Evolutionary conservation across 2,888 invertebrate genomes (phyloP).

Genomic region (Ornithoptera priamus): DNA sequence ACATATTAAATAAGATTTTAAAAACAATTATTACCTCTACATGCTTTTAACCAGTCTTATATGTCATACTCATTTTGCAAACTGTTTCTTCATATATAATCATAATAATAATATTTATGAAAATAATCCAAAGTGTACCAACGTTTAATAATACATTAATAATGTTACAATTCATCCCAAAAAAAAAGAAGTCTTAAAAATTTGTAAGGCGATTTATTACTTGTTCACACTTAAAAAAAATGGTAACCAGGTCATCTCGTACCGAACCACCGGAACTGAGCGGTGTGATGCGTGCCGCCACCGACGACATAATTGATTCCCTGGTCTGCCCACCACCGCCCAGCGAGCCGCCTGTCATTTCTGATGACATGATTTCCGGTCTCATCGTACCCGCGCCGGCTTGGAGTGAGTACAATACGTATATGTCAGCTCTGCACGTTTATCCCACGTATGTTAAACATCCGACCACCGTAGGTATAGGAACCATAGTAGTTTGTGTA

Average conservation of each 20-base stretch:
- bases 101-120: too few species aligned
- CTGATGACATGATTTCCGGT: conserved; percentile 97
- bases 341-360: conserved; percentile 94
- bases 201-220: background rate
- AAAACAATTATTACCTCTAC: too few species aligned
- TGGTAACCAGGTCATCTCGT: conserved; percentile 83
- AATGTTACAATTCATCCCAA: too few species aligned
- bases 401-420: conserved; percentile 87
- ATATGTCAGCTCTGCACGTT: background rate
- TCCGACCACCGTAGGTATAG: background rate
- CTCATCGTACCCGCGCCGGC: conserved; percentile 98
- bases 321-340: conserved; percentile 98
- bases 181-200: too few species aligned
- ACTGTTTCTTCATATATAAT: too few species aligned
- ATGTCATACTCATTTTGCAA: too few species aligned
- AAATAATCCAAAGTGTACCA: too few species aligned
- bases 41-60: too few species aligned
- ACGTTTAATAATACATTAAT: too few species aligned
- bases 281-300: conserved; percentile 89
- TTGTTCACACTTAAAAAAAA: background rate
- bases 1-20: too few species aligned
- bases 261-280: conserved; percentile 89
- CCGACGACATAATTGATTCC: conserved; percentile 97
- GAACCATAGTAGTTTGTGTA: background rate
- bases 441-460: background rate